These are phyloP conservation scores for Alcedo atthis DNA, from an alignment of 2,797 vertebrate species.

Conservation along the genomic window DNA sequence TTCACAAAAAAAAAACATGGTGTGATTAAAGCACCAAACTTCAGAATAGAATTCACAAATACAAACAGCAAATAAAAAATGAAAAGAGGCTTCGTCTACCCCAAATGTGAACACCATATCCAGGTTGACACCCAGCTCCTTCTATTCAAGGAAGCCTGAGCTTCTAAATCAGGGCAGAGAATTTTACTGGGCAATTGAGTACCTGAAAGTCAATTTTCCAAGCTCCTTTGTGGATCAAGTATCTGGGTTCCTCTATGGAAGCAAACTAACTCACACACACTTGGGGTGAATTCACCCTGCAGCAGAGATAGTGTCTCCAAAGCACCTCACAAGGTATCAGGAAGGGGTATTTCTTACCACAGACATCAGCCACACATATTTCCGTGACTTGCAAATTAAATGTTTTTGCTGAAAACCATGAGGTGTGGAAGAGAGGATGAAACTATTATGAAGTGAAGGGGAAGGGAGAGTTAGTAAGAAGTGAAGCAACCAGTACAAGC, in stretches of 20 bases:
- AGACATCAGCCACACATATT: background rate
- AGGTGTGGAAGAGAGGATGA: fast-evolving
- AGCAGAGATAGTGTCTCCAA: background rate
- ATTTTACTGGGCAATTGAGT: background rate
- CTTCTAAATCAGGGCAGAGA: background rate
- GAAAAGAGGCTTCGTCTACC: background rate
- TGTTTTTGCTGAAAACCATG: background rate
- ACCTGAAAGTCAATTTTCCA: background rate
- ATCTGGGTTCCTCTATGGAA: background rate
- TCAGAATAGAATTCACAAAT: background rate
- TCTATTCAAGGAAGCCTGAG: background rate
- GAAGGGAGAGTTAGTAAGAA: background rate
- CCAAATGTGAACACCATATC: fast-evolving
- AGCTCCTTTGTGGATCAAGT: background rate
- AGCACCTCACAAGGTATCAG: background rate
- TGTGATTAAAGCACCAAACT: background rate
- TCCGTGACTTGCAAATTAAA: background rate
- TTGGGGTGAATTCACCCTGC: fast-evolving
- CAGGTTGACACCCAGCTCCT: background rate
- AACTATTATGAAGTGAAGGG: fast-evolving
- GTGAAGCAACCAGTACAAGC: background rate
- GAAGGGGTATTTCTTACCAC: background rate
- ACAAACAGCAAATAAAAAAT: background rate
- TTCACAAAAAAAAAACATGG: background rate
- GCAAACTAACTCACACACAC: fast-evolving